These are phyloP conservation scores for Junco hyemalis DNA, from an alignment of 2,113 vertebrate genomes.

Conservation along the genomic window DNA sequence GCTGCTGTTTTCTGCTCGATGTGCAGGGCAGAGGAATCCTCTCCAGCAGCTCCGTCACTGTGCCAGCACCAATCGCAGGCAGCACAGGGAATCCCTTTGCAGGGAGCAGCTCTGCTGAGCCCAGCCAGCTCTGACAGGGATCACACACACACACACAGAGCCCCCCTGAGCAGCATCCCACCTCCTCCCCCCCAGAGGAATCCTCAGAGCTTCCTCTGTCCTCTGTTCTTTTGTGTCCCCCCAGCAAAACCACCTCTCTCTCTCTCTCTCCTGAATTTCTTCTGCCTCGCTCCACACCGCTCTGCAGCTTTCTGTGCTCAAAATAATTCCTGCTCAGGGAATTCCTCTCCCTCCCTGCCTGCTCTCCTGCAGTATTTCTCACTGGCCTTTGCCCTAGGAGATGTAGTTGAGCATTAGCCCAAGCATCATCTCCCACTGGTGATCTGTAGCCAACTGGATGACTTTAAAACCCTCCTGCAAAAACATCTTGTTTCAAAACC, in stretches of 20 bases:
- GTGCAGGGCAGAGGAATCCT: background rate
- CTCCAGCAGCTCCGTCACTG: conserved; percentile 10
- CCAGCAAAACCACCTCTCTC: background rate
- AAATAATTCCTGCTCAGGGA: conserved; percentile 53
- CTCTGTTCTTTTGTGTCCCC: background rate
- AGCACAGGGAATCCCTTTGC: conserved; percentile 45
- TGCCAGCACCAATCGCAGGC: background rate
- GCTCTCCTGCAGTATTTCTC: conserved; percentile 24
- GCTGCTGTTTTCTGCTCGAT: background rate
- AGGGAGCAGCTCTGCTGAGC: conserved; percentile 6
- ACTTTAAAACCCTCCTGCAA: background rate
- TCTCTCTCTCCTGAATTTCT: background rate
- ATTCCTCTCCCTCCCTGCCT: conserved; percentile 21
- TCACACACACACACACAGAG: background rate
- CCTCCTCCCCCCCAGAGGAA: background rate
- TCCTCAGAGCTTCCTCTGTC: background rate
- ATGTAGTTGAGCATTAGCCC: conserved; percentile 36
- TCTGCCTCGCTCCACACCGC: background rate
- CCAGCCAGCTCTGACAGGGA: background rate
- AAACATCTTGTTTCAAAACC: background rate
- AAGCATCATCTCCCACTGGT: background rate
- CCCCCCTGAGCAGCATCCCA: background rate
- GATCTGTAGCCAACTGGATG: background rate
- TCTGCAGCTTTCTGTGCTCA: conserved; percentile 49
- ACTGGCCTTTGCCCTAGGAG: conserved; percentile 39